Evolutionary conservation across 1,140 invertebrate genomes (phyloP).

Genomic region (Sminthurides bifidus): DNA sequence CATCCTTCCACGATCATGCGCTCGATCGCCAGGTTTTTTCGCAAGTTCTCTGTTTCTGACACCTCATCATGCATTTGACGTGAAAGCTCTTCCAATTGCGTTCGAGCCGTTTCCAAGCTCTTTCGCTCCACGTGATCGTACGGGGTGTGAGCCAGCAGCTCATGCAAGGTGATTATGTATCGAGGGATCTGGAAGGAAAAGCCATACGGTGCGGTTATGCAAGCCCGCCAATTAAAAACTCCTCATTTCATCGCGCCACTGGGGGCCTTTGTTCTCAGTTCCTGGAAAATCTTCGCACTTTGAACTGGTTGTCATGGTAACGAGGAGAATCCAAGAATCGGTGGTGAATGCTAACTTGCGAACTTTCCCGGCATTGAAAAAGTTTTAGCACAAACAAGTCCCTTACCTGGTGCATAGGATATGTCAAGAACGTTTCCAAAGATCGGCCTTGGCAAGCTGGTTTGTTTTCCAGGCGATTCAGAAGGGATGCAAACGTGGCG

Average conservation of each 20-base stretch:
- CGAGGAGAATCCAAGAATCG: not conserved
- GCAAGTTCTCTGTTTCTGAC: constrained; percentile 84
- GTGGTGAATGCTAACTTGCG: not conserved
- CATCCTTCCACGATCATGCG: constrained; percentile 91
- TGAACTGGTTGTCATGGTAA: not conserved
- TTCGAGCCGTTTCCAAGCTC: constrained; percentile 72
- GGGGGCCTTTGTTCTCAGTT: not conserved
- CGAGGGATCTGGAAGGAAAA: constrained; percentile 57
- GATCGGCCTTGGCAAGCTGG: constrained; percentile 69
- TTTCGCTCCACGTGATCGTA: constrained; percentile 89
- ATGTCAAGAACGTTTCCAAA: constrained; percentile 80
- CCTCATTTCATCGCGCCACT: not conserved
- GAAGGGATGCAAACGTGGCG: constrained; percentile 62
- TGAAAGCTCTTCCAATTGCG: constrained; percentile 78
- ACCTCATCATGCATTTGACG: constrained; percentile 78
- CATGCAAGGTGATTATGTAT: constrained; percentile 84
- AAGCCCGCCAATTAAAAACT: not conserved
- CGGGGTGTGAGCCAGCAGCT: constrained; percentile 80
- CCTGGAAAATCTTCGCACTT: not conserved
- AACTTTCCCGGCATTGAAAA: too few species aligned
- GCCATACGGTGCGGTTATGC: not conserved
- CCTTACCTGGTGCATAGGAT: constrained; percentile 89
- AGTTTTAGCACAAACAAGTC: too few species aligned
- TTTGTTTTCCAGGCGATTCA: constrained; percentile 74
- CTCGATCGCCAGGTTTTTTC: constrained; percentile 86